phyloP scores from a whole-genome alignment of 2,113 vertebrate species.

The Corythornis vintsioides region DNA sequence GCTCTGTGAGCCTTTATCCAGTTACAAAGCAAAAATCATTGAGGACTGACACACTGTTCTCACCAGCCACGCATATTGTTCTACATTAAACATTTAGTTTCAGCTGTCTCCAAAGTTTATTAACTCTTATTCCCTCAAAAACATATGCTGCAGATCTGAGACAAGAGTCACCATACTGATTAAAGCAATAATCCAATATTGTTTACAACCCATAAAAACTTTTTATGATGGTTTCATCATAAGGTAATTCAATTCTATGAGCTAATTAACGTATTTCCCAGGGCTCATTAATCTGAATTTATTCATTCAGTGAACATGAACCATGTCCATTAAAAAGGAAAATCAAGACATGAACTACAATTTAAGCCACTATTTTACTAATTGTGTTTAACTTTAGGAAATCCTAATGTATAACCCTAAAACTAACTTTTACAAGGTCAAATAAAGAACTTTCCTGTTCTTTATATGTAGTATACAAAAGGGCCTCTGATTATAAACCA shows the following conservation, averaged over 20 bases:
- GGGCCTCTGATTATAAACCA: not conserved
- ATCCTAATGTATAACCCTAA: not conserved
- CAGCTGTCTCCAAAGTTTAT: not conserved
- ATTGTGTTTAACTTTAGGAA: constrained; percentile 44
- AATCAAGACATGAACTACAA: constrained; percentile 54
- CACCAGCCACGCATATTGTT: not conserved
- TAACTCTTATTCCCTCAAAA: not conserved
- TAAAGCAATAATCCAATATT: not conserved
- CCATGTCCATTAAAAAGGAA: constrained; percentile 40
- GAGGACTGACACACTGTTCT: not conserved
- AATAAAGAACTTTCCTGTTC: not conserved
- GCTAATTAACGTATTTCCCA: constrained; percentile 60
- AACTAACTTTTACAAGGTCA: not conserved
- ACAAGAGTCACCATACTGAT: not conserved
- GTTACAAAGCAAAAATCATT: not conserved
- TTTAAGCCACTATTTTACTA: constrained; percentile 19
- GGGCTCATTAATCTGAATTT: constrained; percentile 69
- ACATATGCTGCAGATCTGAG: not conserved
- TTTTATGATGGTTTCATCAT: constrained; percentile 47
- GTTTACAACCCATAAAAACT: constrained; percentile 47
- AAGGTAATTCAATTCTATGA: constrained; percentile 59
- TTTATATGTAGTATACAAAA: not conserved
- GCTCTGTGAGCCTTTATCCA: not conserved
- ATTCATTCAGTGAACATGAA: constrained; percentile 36
- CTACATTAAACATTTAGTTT: not conserved